Base-by-base conservation (phyloP, 2,888 invertebrate genomes). In the Galeruca laticollis region DNA sequence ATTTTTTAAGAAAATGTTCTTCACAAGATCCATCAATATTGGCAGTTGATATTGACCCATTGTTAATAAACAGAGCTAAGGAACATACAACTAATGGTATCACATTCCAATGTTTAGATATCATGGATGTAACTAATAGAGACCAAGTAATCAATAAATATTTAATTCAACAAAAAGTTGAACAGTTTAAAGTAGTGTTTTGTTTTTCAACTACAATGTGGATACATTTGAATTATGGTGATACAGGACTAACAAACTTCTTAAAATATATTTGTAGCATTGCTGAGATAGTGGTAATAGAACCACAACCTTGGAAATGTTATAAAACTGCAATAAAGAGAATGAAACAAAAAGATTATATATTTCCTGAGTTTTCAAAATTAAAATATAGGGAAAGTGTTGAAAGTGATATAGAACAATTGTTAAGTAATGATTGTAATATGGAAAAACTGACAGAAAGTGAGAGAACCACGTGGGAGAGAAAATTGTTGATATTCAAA, bases 191-290 rank as follows among this genome's bases (percentile, higher is more conserved):
- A 85, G 86, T 90, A 2, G 87, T 89, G 60, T 94, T 93, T 83
- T 93, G 93, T 82, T 94, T 95, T 82, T 95, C 95, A 9, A 89
- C 94, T 35, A 93, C 94, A 18, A 94, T 96, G 94, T 96, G 96
- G 96, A 93, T 96, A 79, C 96, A 96, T 85, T 83, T 96, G 26
- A 95, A 96, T 83, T 87, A 92, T 84, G 93, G 94, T 6, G 96
- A 96, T 86, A 83, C 86, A 5, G 94, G 94, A 0, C 84, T 96
- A 43, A 78, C 86, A 65, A 76, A 83, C 3, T 94, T 94, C 83
- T 84, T 96, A 2, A 81, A 84, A 20, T 88, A 87, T 61, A 82
- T 92, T 6, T 88, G 89, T 69, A 76, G 81, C 8, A 79, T 88
- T 26, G 86, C 90, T 5, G 86, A 87, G 51, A 86, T 90, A 62